Base-by-base conservation (phyloP, 1,140 invertebrate species). In the Monochamus saltuarius region DNA sequence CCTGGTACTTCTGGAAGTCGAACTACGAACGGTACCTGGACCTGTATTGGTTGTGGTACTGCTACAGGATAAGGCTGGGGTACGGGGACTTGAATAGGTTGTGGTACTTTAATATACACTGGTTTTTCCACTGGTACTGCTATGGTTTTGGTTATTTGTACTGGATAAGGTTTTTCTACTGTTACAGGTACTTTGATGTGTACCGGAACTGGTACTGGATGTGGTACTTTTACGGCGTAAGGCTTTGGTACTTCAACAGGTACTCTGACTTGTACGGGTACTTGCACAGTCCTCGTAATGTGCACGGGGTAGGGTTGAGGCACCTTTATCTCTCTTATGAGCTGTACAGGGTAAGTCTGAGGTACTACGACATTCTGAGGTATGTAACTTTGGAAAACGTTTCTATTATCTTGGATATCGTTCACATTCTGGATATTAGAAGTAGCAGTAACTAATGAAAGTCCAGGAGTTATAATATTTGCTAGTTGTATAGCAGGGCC, bases 161-260 rank as follows among this genome's bases (percentile, higher is more conserved):
- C 54, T 8, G 47, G 54, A 13, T 52, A 56, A 1, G 46, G 47
- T 9, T 51, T 47, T 3, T 56, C 54, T 13, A 67, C 60, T 42
- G 65, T 55, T 17, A 68, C 64, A 19, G 62, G 65, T 36, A 47
- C 35, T 1, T 36, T 13, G 7, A 46, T 43, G 62, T 64, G 72
- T 59, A 65, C 17, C 65, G 74, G 29, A 70, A 78, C 66, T 73
- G 64, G 49, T 35, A 66, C 62, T 0, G 69, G 62, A 19, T 64
- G 62, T 36, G 64, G 59, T 9, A 69, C 66, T 17, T 49, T 49
- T 0, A 72, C 70, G 19, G 64, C 61, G 47, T 67, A 70, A 7
- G 70, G 68, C 6, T 78, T 75, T 0, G 76, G 70, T 1, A 72
- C 67, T 50, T 59, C 65, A 36, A 72, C 68, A 37, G 62, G 62